Evolutionary conservation across 1,140 invertebrate genomes (phyloP).

Genomic region (Drosophila ficusphila): DNA sequence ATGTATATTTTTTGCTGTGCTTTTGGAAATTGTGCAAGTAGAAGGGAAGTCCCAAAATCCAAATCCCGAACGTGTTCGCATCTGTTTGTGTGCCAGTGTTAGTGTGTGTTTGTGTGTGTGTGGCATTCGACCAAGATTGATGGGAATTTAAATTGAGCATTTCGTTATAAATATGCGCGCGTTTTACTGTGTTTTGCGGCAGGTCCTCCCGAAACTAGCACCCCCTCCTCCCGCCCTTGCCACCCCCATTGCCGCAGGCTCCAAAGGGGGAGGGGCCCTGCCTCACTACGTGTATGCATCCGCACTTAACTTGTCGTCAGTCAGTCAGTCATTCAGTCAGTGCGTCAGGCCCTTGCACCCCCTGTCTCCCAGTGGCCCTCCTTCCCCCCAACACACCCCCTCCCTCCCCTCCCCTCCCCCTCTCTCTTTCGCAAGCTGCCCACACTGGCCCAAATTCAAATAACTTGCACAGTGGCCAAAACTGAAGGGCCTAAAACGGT

Average conservation of each 20-base stretch:
- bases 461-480: background rate
- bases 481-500: background rate
- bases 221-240: background rate
- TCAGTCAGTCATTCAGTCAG: conserved; percentile 44
- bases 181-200: conserved; percentile 78
- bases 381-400: background rate
- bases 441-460: background rate
- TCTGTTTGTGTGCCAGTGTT: conserved; percentile 15
- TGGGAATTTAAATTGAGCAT: conserved; percentile 83
- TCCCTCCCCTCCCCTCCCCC: background rate
- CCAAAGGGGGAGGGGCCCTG: background rate
- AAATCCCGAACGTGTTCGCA: conserved; percentile 20
- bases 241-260: conserved; percentile 4
- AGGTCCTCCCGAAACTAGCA: conserved; percentile 45
- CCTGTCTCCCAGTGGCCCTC: background rate
- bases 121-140: conserved; percentile 75
- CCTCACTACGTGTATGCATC: conserved; percentile 44
- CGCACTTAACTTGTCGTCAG: conserved; percentile 58
- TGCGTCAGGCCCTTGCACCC: conserved; percentile 9
- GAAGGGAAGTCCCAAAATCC: conserved; percentile 20
- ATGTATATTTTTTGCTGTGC: background rate
- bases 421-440: background rate
- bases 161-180: conserved; percentile 82
- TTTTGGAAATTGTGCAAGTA: background rate
- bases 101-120: conserved; percentile 33